A percentile compares a stretch with the other conserved stretches of the same genome.
Evolutionary conservation across 92 coral and sea anemone species (phyloP).

Genomic region (Phenganax marumi): DNA sequence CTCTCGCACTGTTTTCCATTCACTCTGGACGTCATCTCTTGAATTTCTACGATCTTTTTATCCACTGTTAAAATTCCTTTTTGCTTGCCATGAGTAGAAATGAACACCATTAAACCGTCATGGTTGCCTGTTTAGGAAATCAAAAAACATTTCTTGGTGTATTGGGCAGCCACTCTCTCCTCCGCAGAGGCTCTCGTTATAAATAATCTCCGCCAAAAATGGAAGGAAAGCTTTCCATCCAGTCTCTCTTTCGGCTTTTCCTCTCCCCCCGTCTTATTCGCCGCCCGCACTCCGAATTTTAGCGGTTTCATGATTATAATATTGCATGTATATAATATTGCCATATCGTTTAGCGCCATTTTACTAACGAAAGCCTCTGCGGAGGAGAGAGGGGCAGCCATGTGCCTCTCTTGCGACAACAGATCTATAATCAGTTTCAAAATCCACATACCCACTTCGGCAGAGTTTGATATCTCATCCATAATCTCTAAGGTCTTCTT

Average conservation of each 20-base stretch:
- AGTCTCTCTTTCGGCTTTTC: no score
- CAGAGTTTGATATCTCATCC: constrained; percentile 33
- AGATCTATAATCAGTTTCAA: not conserved
- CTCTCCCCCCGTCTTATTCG: no score
- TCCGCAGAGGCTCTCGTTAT: no score
- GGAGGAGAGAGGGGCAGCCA: no score
- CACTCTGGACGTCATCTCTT: constrained; percentile 70
- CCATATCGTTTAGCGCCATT: no score
- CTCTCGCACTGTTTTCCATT: constrained; percentile 67
- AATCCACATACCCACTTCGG: constrained; percentile 17
- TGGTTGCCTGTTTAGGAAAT: constrained; percentile 58
- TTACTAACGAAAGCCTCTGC: no score
- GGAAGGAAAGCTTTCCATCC: no score
- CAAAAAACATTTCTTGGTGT: no score
- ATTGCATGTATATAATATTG: no score
- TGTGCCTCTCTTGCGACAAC: not conserved
- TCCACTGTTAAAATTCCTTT: constrained; percentile 67
- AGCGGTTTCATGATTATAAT: no score
- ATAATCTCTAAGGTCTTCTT: constrained; percentile 55
- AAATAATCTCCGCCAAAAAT: no score
- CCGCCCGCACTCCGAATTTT: no score
- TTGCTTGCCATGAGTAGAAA: constrained; percentile 83
- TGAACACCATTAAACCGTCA: constrained; percentile 77
- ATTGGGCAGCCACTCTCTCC: not conserved
- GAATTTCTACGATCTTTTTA: constrained; percentile 58